Percentiles rank a stretch among this genome's conserved stretches.
Evolutionary conservation across 2,888 invertebrate genomes (phyloP).

Genomic region (Rhamnusium bicolor): DNA sequence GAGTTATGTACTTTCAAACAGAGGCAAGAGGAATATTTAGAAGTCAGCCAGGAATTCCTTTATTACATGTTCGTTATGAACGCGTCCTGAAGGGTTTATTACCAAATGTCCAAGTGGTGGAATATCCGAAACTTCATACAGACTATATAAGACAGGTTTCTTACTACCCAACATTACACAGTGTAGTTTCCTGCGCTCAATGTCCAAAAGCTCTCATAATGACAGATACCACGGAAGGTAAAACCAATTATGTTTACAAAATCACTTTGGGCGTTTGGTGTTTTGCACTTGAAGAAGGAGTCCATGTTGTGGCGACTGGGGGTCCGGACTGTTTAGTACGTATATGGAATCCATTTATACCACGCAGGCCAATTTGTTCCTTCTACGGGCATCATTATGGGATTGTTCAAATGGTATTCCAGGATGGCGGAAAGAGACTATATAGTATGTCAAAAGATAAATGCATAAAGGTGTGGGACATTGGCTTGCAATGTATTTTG

Average conservation of each 20-base stretch:
- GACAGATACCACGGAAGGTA: slow-evolving; percentile 70
- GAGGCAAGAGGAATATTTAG: slow-evolving; percentile 80
- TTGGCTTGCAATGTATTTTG: slow-evolving; percentile 77
- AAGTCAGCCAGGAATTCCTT: slow-evolving; percentile 77
- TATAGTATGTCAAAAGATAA: slow-evolving; percentile 84
- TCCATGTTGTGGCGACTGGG: slow-evolving; percentile 77
- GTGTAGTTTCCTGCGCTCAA: slow-evolving; percentile 77
- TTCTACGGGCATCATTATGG: slow-evolving; percentile 82
- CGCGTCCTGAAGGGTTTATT: slow-evolving; percentile 60
- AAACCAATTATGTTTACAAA: slow-evolving; percentile 68
- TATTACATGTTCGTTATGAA: slow-evolving; percentile 76
- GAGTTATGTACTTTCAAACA: slow-evolving; percentile 77
- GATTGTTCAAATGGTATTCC: slow-evolving; percentile 79
- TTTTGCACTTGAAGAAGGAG: slow-evolving; percentile 76
- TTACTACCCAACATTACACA: slow-evolving; percentile 78
- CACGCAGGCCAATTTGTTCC: slow-evolving; percentile 76
- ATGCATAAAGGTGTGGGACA: slow-evolving; percentile 85
- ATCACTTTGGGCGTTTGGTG: slow-evolving; percentile 75
- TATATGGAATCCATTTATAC: slow-evolving; percentile 88
- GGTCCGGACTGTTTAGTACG: slow-evolving; percentile 82
- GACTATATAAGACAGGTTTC: slow-evolving; percentile 77
- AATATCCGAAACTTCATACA: slow-evolving; percentile 55
- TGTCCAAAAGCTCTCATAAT: slow-evolving; percentile 74
- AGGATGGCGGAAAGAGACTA: slow-evolving; percentile 77
- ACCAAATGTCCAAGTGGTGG: slow-evolving; percentile 54